Evolutionary conservation across 1,140 invertebrate species (phyloP).

Genomic region (Macrobrachium nipponense): DNA sequence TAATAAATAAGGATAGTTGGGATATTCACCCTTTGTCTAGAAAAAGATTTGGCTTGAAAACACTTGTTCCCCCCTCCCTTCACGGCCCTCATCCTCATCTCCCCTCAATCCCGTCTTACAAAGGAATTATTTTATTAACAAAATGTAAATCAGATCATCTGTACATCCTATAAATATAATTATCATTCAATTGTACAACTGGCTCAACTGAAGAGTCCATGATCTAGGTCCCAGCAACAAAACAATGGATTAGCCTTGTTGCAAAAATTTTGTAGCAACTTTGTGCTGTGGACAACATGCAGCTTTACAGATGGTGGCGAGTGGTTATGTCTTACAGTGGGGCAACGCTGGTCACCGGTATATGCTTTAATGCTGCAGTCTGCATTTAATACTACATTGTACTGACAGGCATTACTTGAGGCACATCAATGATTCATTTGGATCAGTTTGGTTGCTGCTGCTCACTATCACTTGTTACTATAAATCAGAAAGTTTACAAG

Average conservation of each 20-base stretch:
- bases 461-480: background rate
- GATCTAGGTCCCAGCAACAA: slow-evolving; percentile 58
- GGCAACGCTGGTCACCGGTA: slow-evolving; percentile 41
- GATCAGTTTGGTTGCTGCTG: slow-evolving; percentile 21
- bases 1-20: slow-evolving; percentile 56
- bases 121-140: slow-evolving; percentile 57
- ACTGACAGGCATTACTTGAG: slow-evolving; percentile 58
- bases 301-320: slow-evolving; percentile 44
- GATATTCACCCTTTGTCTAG: slow-evolving; percentile 35
- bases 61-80: slow-evolving; percentile 33
- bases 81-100: slow-evolving; percentile 47
- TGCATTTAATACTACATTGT: slow-evolving; percentile 59
- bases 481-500: slow-evolving; percentile 8
- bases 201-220: slow-evolving; percentile 48
- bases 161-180: slow-evolving; percentile 62
- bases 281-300: slow-evolving; percentile 59
- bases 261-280: slow-evolving; percentile 53
- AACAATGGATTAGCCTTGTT: slow-evolving; percentile 38
- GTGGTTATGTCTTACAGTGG: slow-evolving; percentile 33
- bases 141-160: slow-evolving; percentile 60
- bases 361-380: slow-evolving; percentile 46
- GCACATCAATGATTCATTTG: slow-evolving; percentile 56
- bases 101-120: slow-evolving; percentile 55
- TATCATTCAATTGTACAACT: slow-evolving; percentile 63
- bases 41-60: slow-evolving; percentile 55